phyloP scores from a whole-genome alignment of 2,888 invertebrate species.

The Malacosoma neustria region DNA sequence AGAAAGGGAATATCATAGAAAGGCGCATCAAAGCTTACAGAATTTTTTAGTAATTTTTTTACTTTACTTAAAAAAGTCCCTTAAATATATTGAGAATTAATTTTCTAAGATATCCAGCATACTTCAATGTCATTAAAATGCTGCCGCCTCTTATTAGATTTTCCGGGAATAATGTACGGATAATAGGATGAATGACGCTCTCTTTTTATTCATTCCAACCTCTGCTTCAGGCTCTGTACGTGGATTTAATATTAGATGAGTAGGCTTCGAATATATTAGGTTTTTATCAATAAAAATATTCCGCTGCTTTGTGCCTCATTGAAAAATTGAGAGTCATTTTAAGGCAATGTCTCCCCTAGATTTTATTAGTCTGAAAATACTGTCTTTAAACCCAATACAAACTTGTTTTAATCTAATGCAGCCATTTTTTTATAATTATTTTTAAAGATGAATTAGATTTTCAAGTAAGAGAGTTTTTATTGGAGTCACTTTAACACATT shows the following conservation, averaged over 20 bases:
- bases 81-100: no score
- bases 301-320: background rate
- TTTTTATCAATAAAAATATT: constrained; percentile 7
- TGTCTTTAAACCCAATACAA: no score
- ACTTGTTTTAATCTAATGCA: no score
- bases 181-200: background rate
- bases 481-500: no score
- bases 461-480: no score
- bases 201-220: background rate
- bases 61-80: no score
- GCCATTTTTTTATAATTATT: no score
- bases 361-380: no score
- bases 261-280: constrained; percentile 8
- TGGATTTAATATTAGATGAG: constrained; percentile 14
- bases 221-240: background rate
- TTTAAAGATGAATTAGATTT: no score
- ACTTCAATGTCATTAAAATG: background rate
- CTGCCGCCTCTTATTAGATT: background rate
- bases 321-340: background rate
- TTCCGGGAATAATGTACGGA: background rate
- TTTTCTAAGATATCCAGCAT: background rate
- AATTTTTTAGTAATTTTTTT: no score
- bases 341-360: no score
- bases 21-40: background rate
- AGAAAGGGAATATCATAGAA: no score